A percentile compares a stretch with the other conserved stretches of the same genome.
Conservation (phyloP, 2,113 vertebrate genomes). For the Pogonocichla stellata region DNA sequence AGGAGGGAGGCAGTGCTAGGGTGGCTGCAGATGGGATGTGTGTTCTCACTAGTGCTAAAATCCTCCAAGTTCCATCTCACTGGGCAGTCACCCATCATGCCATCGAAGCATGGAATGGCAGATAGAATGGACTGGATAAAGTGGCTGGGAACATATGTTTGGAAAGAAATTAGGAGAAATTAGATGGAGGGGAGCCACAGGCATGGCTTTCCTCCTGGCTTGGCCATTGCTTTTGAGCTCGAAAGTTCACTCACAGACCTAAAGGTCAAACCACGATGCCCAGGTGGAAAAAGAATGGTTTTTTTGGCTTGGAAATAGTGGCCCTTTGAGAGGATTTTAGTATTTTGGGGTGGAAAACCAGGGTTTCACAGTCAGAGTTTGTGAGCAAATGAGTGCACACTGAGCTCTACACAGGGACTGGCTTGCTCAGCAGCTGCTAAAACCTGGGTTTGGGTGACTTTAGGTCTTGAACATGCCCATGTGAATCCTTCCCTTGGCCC, state of each 20-base stretch:
- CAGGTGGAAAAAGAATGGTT: neutral
- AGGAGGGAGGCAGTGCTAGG: neutral
- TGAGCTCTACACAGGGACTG: neutral
- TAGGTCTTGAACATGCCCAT: neutral
- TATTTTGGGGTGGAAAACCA: neutral
- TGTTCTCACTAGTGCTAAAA: neutral
- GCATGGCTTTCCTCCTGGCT: neutral
- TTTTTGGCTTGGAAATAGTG: neutral
- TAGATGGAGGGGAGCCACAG: neutral
- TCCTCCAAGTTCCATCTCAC: neutral
- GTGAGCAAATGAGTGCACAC: neutral
- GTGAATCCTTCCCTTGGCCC: neutral
- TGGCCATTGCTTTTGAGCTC: neutral
- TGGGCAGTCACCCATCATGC: neutral
- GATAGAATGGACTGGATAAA: neutral
- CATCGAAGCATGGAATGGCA: fast-evolving
- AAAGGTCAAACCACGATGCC: neutral
- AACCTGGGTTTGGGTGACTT: neutral
- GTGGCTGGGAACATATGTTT: fast-evolving
- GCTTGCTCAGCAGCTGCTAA: neutral
- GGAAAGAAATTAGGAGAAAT: neutral
- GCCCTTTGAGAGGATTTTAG: fast-evolving
- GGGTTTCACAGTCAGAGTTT: neutral
- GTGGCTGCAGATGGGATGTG: neutral
- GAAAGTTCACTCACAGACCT: neutral